phyloP scores from a whole-genome alignment of 2,113 vertebrate genomes.

The Eira barbara region DNA sequence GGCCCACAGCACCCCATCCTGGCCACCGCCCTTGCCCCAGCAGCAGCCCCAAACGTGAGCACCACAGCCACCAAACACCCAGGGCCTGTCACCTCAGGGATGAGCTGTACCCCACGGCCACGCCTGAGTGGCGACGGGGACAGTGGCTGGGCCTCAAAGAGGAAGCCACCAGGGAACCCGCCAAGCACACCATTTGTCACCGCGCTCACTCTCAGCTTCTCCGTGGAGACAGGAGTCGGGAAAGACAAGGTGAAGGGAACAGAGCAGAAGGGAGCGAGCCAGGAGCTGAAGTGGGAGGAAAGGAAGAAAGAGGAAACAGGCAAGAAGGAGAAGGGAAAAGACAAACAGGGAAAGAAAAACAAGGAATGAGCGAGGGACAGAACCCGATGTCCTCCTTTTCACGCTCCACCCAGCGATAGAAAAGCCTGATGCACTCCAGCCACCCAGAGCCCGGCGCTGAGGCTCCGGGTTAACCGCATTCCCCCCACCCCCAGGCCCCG shows the following conservation, averaged over 20 bases:
- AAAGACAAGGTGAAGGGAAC: not conserved
- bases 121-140: not conserved
- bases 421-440: not conserved
- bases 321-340: no score
- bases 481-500: rapidly evolving
- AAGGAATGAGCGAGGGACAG: rapidly evolving
- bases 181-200: not conserved
- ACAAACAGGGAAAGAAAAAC: not conserved
- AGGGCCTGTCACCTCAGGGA: rapidly evolving
- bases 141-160: not conserved
- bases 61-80: rapidly evolving
- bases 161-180: not conserved
- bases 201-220: not conserved
- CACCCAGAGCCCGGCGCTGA: rapidly evolving
- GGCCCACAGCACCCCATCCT: not conserved
- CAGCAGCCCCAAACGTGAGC: not conserved
- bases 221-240: not conserved
- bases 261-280: not conserved
- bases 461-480: no score
- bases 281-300: rapidly evolving
- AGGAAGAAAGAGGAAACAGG: not conserved
- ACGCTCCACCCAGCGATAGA: rapidly evolving
- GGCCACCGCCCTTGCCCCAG: not conserved
- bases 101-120: not conserved
- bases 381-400: rapidly evolving